Evolutionary conservation across 2,888 invertebrate genomes (phyloP), one percentile per base, ranked within the genome.

Genomic region (Parelbella ahira): DNA sequence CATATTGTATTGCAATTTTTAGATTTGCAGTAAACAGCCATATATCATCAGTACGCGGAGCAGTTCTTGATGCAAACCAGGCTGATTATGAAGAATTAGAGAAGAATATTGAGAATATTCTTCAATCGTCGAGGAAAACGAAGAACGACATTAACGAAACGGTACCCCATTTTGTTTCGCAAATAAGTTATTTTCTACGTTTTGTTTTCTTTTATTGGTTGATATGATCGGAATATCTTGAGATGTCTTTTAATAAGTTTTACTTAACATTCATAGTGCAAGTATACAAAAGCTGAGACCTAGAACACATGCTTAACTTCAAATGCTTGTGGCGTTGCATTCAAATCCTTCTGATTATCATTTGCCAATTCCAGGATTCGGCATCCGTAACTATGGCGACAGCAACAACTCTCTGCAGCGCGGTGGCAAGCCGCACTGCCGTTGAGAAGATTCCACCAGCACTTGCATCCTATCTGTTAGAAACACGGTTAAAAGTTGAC

Each of bases 11-110:
- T 15, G 15, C 4, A 15, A 20, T 29, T 19, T 30, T 0, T 15
- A 83, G 83, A 32, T 84, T 82, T 32, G 83, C 82, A 0, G 64
- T 72, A 0, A 71, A 75, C 39, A 67, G 76, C 7, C 77, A 77
- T 1, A 48, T 79, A 2, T 65, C 82, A 0, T 68, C 68, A 0
- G 62, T 69, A 0, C 60, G 60, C 29, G 64, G 73, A n/a, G 68
- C 67, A 0, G 58, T 68, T 0, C 47, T 73, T 1, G 80, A 83
- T 3, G 72, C 67, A 4, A 63, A 70, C 0, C 47, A 79, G 5
- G 58, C 63, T 4, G 74, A 74, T 21, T 56, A 83, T 12, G 61
- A 61, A 0, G 64, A 69, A 13, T 49, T 81, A n/a, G 68, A 76
- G 44, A 47, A 48, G 0, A 60, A 50, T 4, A 56, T 79, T 10